These are phyloP conservation scores for Pilophorus perplexus DNA, from an alignment of 2,888 invertebrate species.

Conservation along the genomic window DNA sequence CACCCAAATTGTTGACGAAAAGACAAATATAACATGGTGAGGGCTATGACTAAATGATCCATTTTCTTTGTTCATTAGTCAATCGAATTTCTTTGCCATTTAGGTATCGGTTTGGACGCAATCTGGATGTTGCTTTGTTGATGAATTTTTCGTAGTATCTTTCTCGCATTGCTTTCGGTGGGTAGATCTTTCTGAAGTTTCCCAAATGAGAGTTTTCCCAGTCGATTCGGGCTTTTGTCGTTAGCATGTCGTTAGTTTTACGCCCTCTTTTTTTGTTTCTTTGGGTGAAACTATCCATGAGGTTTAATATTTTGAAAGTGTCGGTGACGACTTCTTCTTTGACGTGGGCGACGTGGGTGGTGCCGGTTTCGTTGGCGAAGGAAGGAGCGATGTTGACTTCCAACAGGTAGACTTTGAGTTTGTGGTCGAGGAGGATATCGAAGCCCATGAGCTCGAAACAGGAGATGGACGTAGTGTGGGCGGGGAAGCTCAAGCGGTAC, in stretches of 20 bases:
- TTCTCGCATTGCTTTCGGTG: slow-evolving; percentile 55
- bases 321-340: slow-evolving; percentile 76
- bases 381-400: slow-evolving; percentile 94
- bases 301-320: slow-evolving; percentile 76
- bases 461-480: slow-evolving; percentile 78
- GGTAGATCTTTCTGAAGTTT: slow-evolving; percentile 71
- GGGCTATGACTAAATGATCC: too few relatives aligned
- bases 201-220: slow-evolving; percentile 75
- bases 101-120: too few relatives aligned
- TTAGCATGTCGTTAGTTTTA: slow-evolving; percentile 4
- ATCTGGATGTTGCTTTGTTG: too few relatives aligned
- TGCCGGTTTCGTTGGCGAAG: slow-evolving; percentile 82
- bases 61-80: too few relatives aligned
- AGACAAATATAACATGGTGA: too few relatives aligned
- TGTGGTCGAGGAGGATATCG: slow-evolving; percentile 82
- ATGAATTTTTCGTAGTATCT: slow-evolving; percentile 60
- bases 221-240: slow-evolving; percentile 50
- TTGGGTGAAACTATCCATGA: slow-evolving; percentile 66
- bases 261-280: slow-evolving; percentile 68
- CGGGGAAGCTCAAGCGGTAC: slow-evolving; percentile 82
- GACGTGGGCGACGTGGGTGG: slow-evolving; percentile 83
- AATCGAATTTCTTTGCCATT: too few relatives aligned
- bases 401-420: slow-evolving; percentile 78
- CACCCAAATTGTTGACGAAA: too few relatives aligned
- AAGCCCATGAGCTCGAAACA: slow-evolving; percentile 91